These are phyloP conservation scores for Gobionotothen gibberifrons DNA, from an alignment of 2,797 vertebrate species.

Conservation along the genomic window DNA sequence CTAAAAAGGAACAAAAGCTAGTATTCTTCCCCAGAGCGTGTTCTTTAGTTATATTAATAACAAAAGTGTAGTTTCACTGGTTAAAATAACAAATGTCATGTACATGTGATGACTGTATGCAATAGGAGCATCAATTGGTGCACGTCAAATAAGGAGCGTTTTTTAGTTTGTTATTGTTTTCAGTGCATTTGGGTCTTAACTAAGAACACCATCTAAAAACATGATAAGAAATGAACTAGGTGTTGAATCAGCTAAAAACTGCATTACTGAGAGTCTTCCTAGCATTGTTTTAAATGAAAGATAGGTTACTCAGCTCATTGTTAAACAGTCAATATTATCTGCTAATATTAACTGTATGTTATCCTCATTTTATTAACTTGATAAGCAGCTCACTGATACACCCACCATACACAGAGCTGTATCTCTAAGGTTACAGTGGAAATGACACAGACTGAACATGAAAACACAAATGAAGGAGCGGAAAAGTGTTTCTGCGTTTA, in stretches of 20 bases:
- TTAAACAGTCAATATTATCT: slow-evolving; percentile 33
- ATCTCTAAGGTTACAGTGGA: slow-evolving; percentile 26
- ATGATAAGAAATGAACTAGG: not conserved
- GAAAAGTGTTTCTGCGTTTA: slow-evolving; percentile 76
- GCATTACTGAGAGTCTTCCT: not conserved
- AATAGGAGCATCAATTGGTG: too few species aligned
- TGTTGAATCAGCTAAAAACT: slow-evolving; percentile 25
- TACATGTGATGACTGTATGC: too few species aligned
- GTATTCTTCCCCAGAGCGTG: too few species aligned
- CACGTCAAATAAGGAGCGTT: too few species aligned
- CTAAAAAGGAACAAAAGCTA: too few species aligned
- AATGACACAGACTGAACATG: slow-evolving; percentile 29
- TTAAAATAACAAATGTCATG: too few species aligned
- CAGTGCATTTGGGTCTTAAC: too few species aligned
- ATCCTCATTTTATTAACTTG: slow-evolving; percentile 25
- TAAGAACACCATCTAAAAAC: too few species aligned
- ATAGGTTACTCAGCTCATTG: slow-evolving; percentile 10
- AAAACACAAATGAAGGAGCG: slow-evolving; percentile 11
- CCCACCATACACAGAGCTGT: slow-evolving; percentile 5
- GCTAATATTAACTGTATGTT: slow-evolving; percentile 18
- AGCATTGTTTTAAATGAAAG: slow-evolving; percentile 28
- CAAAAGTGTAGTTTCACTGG: too few species aligned
- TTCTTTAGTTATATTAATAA: too few species aligned
- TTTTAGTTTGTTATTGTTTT: too few species aligned
- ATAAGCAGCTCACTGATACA: slow-evolving; percentile 43